Conservation (phyloP, 2,797 vertebrate genomes). For the Cyclura pinguis region DNA sequence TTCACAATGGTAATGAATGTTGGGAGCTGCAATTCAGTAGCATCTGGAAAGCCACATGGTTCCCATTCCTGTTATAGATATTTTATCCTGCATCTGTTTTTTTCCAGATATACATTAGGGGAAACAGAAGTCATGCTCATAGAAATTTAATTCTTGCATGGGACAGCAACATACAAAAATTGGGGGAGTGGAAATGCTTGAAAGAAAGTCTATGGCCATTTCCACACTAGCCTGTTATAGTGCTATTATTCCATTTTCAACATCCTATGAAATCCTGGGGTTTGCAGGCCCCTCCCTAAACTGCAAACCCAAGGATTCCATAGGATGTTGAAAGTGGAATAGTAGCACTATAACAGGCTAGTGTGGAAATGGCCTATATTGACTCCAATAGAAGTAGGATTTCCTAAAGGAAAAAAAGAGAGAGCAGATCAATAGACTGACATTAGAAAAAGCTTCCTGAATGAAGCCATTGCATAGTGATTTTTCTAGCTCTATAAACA, state of each 20-base stretch:
- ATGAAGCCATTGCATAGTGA: background rate
- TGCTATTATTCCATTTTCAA: too few species aligned
- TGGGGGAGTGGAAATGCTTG: background rate
- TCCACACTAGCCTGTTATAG: too few species aligned
- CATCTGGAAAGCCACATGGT: too few species aligned
- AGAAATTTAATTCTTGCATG: background rate
- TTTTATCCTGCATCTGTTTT: background rate
- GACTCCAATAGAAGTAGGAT: background rate
- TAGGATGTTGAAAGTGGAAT: too few species aligned
- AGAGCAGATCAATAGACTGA: background rate
- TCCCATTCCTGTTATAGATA: background rate
- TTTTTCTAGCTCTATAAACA: constrained; percentile 2
- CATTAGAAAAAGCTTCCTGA: background rate
- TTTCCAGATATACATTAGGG: background rate
- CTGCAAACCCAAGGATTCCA: too few species aligned
- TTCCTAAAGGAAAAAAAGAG: background rate
- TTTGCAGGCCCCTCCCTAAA: too few species aligned
- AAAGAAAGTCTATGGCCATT: background rate
- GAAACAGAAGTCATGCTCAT: background rate
- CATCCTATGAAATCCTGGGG: too few species aligned
- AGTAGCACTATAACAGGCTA: too few species aligned
- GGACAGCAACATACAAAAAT: background rate
- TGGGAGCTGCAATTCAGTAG: too few species aligned
- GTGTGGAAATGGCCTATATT: too few species aligned
- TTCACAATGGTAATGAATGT: too few species aligned